Evolutionary conservation across 2,888 invertebrate genomes (phyloP), one percentile per base, ranked within the genome.

Genomic region (Sturmia bella): DNA sequence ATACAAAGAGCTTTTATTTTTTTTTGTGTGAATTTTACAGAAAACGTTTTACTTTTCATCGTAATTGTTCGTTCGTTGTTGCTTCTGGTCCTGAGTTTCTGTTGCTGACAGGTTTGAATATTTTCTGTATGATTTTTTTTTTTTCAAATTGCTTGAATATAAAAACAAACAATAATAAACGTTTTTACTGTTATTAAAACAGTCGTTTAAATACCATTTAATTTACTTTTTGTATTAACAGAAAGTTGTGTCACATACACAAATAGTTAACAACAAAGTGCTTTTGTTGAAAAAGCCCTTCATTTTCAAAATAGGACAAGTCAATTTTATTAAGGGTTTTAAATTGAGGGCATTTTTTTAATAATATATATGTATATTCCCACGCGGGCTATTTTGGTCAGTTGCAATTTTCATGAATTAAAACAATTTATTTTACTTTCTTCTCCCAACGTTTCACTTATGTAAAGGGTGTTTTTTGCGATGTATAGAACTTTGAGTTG

Each of bases 151-250:
- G n/a, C 24, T 54, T 45, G 57, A 6, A 21, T 37, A 63, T 32
- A 12, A 61, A 32, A 70, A 45, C 32, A 45, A 21, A 64, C 45
- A 17, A 37, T 7, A 43, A 68, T 32, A 61, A 57, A 57, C 27
- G 6, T 21, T 59, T 68, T 52, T 15, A 32, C 41, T 76, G 76
- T 66, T 68, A 41, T 68, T 77, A 64, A 70, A 78, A 82, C 43
- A 78, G 70, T 70, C 74, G 70, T 68, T 79, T 70, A 70, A 82
- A 78, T 75, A 66, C 61, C 74, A 66, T 82, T 82, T 82, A 78
- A 78, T 82, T 82, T 78, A 78, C 64, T 69, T 70, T 74, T 72
- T 78, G 57, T 57, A 48, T 63, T 57, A 64, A 57, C 24, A 64
- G 73, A 57, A 64, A 48, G 69, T 74, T 69, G 7, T 64, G 37